Conservation (phyloP, 2,797 vertebrate genomes). For the Danio aesculapii region DNA sequence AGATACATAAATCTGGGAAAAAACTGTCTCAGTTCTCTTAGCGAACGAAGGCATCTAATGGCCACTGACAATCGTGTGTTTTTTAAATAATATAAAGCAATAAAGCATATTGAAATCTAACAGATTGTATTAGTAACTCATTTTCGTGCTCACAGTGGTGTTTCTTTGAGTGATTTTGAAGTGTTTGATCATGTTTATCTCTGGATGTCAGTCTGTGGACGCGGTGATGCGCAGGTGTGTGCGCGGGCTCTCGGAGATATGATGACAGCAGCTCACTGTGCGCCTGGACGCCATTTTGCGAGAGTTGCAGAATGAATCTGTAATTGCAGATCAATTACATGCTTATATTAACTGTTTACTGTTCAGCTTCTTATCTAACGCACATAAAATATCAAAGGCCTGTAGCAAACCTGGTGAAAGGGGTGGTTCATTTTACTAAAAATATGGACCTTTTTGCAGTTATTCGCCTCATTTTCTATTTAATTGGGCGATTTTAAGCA, state of each 20-base stretch:
- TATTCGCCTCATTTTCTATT: no score
- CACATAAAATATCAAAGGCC: no score
- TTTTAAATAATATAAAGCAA: not conserved
- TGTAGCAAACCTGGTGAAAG: no score
- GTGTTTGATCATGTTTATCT: not conserved
- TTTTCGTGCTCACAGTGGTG: not conserved
- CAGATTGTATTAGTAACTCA: not conserved
- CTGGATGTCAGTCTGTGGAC: not conserved
- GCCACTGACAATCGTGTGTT: not conserved
- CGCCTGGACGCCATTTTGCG: slow-evolving; percentile 54
- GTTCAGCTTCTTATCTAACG: not conserved
- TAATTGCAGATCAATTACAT: slow-evolving; percentile 4
- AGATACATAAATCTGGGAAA: not conserved
- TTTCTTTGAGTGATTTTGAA: not conserved
- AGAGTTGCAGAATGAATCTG: slow-evolving; percentile 10
- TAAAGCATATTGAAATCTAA: not conserved
- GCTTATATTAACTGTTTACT: not conserved
- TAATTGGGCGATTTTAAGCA: no score
- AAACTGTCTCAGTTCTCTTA: not conserved
- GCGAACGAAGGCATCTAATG: not conserved
- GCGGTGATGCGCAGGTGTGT: slow-evolving; percentile 32
- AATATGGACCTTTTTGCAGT: no score
- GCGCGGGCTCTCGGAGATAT: slow-evolving; percentile 17
- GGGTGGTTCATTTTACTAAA: no score
- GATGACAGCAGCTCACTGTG: slow-evolving; percentile 25